These are phyloP conservation scores for Carassius auratus DNA, from an alignment of 2,113 vertebrate genomes.

Conservation along the genomic window DNA sequence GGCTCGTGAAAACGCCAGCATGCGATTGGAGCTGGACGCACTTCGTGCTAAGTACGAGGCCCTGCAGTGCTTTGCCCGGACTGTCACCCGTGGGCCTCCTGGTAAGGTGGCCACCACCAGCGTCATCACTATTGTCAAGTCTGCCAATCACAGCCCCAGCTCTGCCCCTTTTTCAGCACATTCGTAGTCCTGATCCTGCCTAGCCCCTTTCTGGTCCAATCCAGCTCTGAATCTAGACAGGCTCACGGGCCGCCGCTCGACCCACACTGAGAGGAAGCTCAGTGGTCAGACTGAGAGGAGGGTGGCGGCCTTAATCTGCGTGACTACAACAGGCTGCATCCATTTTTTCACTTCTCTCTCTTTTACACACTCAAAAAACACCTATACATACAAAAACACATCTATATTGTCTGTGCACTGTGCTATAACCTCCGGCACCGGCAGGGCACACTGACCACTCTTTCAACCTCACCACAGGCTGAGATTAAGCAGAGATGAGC, in stretches of 20 bases:
- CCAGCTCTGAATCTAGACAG: conserved; percentile 64
- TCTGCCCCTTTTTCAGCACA: conserved; percentile 71
- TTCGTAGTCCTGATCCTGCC: conserved; percentile 66
- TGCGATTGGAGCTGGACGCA: conserved; percentile 94
- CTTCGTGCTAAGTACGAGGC: conserved; percentile 95
- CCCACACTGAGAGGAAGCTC: conserved; percentile 68
- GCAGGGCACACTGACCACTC: conserved; percentile 61
- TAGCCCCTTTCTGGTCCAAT: conserved; percentile 55
- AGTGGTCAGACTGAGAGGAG: conserved; percentile 67
- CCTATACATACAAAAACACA: conserved; percentile 52
- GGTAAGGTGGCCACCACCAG: conserved; percentile 90
- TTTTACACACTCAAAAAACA: conserved; percentile 42
- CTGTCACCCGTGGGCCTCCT: conserved; percentile 83
- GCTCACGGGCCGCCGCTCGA: conserved; percentile 52
- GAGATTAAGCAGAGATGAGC: conserved; percentile 61
- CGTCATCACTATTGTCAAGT: conserved; percentile 98
- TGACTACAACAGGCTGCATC: conserved; percentile 63
- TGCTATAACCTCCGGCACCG: conserved; percentile 68
- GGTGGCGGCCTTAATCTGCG: conserved; percentile 54
- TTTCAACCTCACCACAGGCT: conserved; percentile 61
- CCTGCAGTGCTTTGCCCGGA: conserved; percentile 94
- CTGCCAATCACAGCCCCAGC: conserved; percentile 71
- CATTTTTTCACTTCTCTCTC: conserved; percentile 47
- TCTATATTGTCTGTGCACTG: conserved; percentile 73
- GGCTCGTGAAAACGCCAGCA: conserved; percentile 95